Base-by-base conservation (phyloP, 2,797 vertebrate species). In the Neosalanx taihuensis region DNA sequence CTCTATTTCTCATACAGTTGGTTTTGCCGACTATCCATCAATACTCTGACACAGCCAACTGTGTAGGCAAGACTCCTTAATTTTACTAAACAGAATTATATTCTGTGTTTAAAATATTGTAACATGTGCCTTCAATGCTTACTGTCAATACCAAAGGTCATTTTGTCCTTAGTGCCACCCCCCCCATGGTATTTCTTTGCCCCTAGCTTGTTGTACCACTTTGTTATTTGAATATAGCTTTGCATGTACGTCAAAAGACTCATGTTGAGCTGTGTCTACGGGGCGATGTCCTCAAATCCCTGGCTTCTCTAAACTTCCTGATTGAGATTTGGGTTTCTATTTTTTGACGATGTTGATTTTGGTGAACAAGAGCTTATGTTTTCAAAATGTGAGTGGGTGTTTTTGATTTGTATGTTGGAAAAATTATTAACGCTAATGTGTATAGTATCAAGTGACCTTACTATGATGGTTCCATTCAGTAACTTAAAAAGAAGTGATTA, bases 391-490 rank as follows among this genome's bases (percentile, higher is more conserved):
- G 69, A 58, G 61, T 63, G 56, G 64, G 51, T 35, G 20, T 41
- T 65, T 69, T 51, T 53, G 60, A 73, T 77, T 70, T 30, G 30
- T 75, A 72, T 57, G 70, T 70, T 77, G 79, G 81, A 59, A 79
- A 35, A 75, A 79, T 71, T 49, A 78, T 81, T 62, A 70, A 71
- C 74, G 73, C 67, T 78, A 71, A 70, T 73, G 83, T 83, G 79
- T 82, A 72, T 85, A 64, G 83, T 88, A 84, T 89, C 77, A 92
- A 93, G 90, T 93, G 92, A 88, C 91, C 91, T 93, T 92, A 91
- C 77, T 67, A 70, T 86, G 81, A 78, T 58, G 79, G 86, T 74
- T 75, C 83, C 80, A 85, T 87, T 76, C 37, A 71, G 72, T 76
- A 76, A 83, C 79, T 81, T 79, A 68, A 75, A 73, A 70, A 81